phyloP scores from a whole-genome alignment of 2,888 invertebrate species.

The Synergus gifuensis region DNA sequence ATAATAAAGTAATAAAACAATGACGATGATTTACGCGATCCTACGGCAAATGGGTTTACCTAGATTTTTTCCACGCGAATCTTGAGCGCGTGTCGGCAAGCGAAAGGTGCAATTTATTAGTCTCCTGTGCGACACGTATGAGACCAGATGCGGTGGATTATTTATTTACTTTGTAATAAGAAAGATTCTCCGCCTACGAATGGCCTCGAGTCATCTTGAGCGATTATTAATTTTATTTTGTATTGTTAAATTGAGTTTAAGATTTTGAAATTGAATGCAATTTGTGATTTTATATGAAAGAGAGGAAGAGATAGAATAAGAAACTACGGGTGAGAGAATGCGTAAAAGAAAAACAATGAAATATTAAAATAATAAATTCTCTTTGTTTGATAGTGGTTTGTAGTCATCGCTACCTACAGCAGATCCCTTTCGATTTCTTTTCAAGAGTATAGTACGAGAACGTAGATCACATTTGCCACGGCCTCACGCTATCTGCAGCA shows the following conservation, averaged over 20 bases:
- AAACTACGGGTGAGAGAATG: no score
- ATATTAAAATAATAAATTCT: background rate
- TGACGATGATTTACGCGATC: slow-evolving; percentile 67
- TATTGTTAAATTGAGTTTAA: background rate
- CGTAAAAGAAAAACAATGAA: no score
- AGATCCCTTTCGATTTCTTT: slow-evolving; percentile 55
- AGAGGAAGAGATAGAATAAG: no score
- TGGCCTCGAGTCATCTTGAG: slow-evolving; percentile 29
- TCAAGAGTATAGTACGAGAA: slow-evolving; percentile 56
- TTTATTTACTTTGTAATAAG: slow-evolving; percentile 62
- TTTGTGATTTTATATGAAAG: background rate
- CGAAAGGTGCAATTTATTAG: slow-evolving; percentile 64
- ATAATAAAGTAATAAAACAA: slow-evolving; percentile 68
- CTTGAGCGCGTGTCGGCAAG: slow-evolving; percentile 58
- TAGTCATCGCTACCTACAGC: slow-evolving; percentile 57
- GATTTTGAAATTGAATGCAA: background rate
- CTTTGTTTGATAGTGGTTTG: slow-evolving; percentile 45
- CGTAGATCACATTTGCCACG: slow-evolving; percentile 70
- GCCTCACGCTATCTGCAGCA: slow-evolving; percentile 59
- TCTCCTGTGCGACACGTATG: slow-evolving; percentile 63
- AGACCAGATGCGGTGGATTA: slow-evolving; percentile 65
- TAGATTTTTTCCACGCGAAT: slow-evolving; percentile 55
- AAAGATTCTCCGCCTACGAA: slow-evolving; percentile 52
- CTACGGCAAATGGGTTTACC: slow-evolving; percentile 66
- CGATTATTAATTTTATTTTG: background rate